Evolutionary conservation across 2,797 vertebrate genomes (phyloP).

Genomic region (Mastacembelus armatus): DNA sequence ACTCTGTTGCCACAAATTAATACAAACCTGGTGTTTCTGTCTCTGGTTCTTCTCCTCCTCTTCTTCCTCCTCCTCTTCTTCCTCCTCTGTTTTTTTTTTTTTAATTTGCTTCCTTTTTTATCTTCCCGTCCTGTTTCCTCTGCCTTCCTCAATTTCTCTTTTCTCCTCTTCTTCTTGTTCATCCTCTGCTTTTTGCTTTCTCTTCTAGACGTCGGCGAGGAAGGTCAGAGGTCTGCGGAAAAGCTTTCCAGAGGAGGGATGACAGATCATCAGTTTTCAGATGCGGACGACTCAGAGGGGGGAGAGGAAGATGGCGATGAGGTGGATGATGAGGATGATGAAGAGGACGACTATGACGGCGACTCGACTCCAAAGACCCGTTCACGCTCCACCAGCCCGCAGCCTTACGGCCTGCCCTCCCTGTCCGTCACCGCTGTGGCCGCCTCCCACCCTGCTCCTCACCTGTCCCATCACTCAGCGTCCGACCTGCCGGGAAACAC

Average conservation of each 20-base stretch:
- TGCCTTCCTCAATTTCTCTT: neutral
- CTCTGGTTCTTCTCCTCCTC: too few relatives aligned
- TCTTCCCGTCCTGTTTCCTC: neutral
- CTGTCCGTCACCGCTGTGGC: constrained; percentile 87
- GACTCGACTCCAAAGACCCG: constrained; percentile 95
- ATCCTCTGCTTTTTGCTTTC: neutral
- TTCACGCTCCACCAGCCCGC: constrained; percentile 95
- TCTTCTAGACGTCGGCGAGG: constrained; percentile 80
- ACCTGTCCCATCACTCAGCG: constrained; percentile 20
- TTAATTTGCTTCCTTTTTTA: too few relatives aligned
- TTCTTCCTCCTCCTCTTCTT: neutral
- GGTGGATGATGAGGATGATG: constrained; percentile 95
- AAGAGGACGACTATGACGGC: constrained; percentile 95
- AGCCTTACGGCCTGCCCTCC: constrained; percentile 89
- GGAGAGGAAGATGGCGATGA: constrained; percentile 92
- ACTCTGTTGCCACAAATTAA: constrained; percentile 17
- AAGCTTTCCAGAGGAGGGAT: constrained; percentile 84
- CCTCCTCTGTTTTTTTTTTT: neutral
- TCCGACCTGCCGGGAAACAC: constrained; percentile 80
- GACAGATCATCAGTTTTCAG: constrained; percentile 95
- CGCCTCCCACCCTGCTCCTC: constrained; percentile 73
- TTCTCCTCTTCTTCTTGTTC: too few relatives aligned
- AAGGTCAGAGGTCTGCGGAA: constrained; percentile 87
- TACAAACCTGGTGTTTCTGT: neutral
- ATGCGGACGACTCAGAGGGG: constrained; percentile 94